Evolutionary conservation across 2,797 vertebrate genomes (phyloP).

Genomic region (Notolabrus celidotus): DNA sequence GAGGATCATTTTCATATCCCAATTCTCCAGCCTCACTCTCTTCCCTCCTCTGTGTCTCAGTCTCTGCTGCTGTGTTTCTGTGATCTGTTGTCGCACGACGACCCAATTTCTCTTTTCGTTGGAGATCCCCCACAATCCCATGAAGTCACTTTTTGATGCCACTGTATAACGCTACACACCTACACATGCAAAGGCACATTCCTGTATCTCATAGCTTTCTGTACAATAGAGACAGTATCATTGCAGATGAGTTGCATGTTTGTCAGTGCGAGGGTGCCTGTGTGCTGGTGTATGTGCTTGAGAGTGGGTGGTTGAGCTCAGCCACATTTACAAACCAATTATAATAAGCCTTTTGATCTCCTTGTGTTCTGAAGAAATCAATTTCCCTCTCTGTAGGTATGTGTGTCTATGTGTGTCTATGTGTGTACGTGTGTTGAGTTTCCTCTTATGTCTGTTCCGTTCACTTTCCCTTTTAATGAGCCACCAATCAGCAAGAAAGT

Average conservation of each 20-base stretch:
- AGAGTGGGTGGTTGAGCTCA: slow-evolving; percentile 61
- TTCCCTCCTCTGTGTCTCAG: slow-evolving; percentile 33
- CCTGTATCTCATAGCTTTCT: slow-evolving; percentile 13
- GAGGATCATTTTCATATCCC: slow-evolving; percentile 74
- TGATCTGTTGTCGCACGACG: slow-evolving; percentile 39
- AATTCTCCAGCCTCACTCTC: slow-evolving; percentile 54
- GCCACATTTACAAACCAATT: slow-evolving; percentile 80
- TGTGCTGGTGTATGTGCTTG: slow-evolving; percentile 38
- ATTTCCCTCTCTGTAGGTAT: slow-evolving; percentile 70
- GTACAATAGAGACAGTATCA: slow-evolving; percentile 37
- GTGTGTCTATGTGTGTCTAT: slow-evolving; percentile 20
- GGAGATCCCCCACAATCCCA: slow-evolving; percentile 28
- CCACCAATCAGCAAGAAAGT: slow-evolving; percentile 43
- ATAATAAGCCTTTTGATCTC: slow-evolving; percentile 81
- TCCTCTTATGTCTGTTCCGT: slow-evolving; percentile 45
- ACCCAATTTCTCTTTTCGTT: slow-evolving; percentile 63
- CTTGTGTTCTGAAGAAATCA: slow-evolving; percentile 75
- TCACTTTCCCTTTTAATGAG: slow-evolving; percentile 69
- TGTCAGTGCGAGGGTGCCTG: slow-evolving; percentile 39
- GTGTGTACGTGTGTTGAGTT: slow-evolving; percentile 38
- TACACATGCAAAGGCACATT: slow-evolving; percentile 28
- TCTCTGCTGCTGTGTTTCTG: slow-evolving; percentile 35
- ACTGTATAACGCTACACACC: slow-evolving; percentile 14
- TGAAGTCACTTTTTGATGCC: slow-evolving; percentile 40
- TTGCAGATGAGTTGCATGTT: slow-evolving; percentile 41